Percentiles rank a stretch among this genome's conserved stretches.
phyloP scores from a whole-genome alignment of 2,113 vertebrate species.

The Percina caprodes region DNA sequence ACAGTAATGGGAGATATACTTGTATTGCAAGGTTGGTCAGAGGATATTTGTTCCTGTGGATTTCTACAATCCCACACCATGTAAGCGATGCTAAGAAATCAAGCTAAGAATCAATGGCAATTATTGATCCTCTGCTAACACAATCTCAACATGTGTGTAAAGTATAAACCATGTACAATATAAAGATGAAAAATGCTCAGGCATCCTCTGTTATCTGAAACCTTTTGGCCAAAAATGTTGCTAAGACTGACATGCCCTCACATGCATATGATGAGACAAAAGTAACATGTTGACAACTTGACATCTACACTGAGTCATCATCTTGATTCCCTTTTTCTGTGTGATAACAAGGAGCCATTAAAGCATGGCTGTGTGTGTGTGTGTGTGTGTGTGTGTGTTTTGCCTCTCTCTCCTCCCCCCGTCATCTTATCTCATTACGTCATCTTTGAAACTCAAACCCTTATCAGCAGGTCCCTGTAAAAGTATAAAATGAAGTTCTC shows the following conservation, averaged over 20 bases:
- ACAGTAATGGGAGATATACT: conserved; percentile 24
- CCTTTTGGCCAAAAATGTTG: neutral
- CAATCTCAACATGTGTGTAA: neutral
- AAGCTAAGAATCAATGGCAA: neutral
- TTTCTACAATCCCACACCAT: neutral
- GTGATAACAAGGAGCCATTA: conserved; percentile 33
- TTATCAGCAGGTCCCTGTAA: conserved; percentile 72
- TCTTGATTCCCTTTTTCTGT: conserved; percentile 31
- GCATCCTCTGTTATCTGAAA: neutral
- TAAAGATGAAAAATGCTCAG: conserved; percentile 11
- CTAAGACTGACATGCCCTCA: conserved; percentile 18
- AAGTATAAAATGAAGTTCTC: conserved; percentile 75
- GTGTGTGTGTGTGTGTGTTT: too few relatives aligned
- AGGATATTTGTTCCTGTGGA: neutral
- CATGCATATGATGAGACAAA: conserved; percentile 39
- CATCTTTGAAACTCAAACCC: conserved; percentile 77
- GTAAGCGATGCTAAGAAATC: neutral
- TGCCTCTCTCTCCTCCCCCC: neutral
- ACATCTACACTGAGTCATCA: conserved; percentile 35
- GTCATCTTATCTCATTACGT: conserved; percentile 55
- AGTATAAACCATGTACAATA: neutral
- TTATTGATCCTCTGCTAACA: too few relatives aligned
- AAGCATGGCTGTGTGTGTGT: neutral
- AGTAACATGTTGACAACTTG: conserved; percentile 11
- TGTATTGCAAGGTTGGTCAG: conserved; percentile 1